Evolutionary conservation across 2,888 invertebrate genomes (phyloP).

Genomic region (Phorcus lineatus): DNA sequence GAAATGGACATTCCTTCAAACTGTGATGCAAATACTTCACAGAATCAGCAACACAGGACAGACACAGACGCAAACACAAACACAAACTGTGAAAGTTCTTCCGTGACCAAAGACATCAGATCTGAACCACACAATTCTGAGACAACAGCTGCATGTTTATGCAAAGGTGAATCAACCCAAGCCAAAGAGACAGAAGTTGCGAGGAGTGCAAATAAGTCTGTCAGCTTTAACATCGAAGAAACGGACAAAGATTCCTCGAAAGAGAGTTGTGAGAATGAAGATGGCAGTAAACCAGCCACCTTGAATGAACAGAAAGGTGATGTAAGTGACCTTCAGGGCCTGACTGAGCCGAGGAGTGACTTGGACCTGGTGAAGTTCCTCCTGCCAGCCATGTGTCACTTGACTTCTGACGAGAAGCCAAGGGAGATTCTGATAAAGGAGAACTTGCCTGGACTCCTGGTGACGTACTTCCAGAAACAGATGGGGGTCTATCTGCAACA

Average conservation of each 20-base stretch:
- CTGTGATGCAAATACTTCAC: too few relatives aligned
- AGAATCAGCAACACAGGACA: too few relatives aligned
- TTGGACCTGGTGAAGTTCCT: slow-evolving; percentile 87
- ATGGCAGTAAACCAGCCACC: not conserved
- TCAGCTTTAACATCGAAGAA: not conserved
- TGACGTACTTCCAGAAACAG: slow-evolving; percentile 74
- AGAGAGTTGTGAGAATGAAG: not conserved
- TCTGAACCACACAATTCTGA: too few relatives aligned
- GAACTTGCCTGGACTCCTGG: slow-evolving; percentile 80
- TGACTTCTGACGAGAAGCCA: slow-evolving; percentile 91
- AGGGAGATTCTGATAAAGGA: slow-evolving; percentile 85
- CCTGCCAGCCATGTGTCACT: slow-evolving; percentile 91
- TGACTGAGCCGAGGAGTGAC: not conserved
- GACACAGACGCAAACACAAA: too few relatives aligned
- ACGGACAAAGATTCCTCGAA: not conserved
- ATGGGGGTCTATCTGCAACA: slow-evolving; percentile 52
- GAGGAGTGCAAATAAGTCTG: not conserved
- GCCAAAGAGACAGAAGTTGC: too few relatives aligned
- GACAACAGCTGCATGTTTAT: too few relatives aligned
- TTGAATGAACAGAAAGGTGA: not conserved
- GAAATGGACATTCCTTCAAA: too few relatives aligned
- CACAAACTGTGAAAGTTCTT: too few relatives aligned
- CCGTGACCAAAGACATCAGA: too few relatives aligned
- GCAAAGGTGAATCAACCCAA: too few relatives aligned
- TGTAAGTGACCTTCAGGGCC: too few relatives aligned